Percentiles rank a stretch among this genome's conserved stretches.
Evolutionary conservation across 2,797 vertebrate species (phyloP).

Genomic region (Remorina albescens): DNA sequence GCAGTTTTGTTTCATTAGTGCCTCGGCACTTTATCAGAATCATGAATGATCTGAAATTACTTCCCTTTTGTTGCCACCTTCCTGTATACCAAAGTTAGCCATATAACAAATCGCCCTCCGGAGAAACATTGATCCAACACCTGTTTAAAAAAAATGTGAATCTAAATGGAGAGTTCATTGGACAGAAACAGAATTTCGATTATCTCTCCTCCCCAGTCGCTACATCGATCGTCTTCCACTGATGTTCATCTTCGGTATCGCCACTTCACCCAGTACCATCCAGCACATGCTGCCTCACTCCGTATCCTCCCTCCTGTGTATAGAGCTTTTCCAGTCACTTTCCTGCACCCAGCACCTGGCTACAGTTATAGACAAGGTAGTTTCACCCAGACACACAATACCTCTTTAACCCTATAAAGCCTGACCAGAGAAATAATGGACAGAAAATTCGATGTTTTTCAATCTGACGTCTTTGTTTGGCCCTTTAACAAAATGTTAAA

Average conservation of each 20-base stretch:
- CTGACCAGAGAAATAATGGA: too few relatives aligned
- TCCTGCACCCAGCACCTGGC: slow-evolving; percentile 94
- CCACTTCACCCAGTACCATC: slow-evolving; percentile 95
- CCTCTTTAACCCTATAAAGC: too few relatives aligned
- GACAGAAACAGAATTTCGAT: not conserved
- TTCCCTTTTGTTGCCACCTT: not conserved
- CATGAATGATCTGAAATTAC: not conserved
- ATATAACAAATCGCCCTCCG: not conserved
- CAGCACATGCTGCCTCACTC: slow-evolving; percentile 94
- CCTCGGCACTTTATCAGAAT: not conserved
- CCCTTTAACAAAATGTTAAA: too few relatives aligned
- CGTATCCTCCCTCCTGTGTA: slow-evolving; percentile 94
- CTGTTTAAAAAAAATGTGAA: not conserved
- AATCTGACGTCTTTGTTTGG: too few relatives aligned
- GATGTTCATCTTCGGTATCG: slow-evolving; percentile 94
- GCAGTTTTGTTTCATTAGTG: not conserved
- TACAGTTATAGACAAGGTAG: slow-evolving; percentile 94
- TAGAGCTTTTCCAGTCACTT: slow-evolving; percentile 96
- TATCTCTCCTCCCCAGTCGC: slow-evolving; percentile 81
- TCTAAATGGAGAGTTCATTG: too few relatives aligned
- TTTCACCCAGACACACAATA: not conserved
- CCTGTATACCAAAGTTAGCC: too few relatives aligned
- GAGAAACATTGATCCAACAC: not conserved
- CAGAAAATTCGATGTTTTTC: too few relatives aligned
- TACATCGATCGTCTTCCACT: slow-evolving; percentile 91